Base-by-base conservation (phyloP, 2,797 vertebrate genomes). In the Threskiornis aethiopicus region DNA sequence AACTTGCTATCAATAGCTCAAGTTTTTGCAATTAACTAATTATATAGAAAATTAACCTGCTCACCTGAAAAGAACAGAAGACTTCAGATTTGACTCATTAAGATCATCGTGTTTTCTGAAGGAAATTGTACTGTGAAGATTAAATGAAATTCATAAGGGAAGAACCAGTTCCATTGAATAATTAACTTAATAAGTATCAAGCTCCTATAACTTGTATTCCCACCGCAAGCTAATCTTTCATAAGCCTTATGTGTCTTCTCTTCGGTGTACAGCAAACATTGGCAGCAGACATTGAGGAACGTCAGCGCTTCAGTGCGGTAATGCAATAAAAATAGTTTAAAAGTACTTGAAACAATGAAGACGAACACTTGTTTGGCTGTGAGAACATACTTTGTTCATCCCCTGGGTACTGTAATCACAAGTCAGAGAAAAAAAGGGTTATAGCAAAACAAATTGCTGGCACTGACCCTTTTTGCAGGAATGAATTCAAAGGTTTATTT, bases 31-130 rank as follows among this genome's bases (percentile, higher is more conserved):
- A 97, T 95, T 95, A 96, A 81, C 79, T 97, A 91, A 96, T 93
- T 96, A 79, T 6, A 42, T 59, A 95, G 90, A 90, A 96, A 96
- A 97, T 97, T 96, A 97, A 95, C 79, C 81, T 93, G 44, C 84
- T 89, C 90, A 95, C 76, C 82, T 94, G 88, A 94, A 31, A 55
- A 84, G 90, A 97, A 41, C n/a, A 81, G 69, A 92, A n/a, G 54
- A 79, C 55, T 95, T 82, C 89, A 91, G 86, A 84, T 90, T 76
- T 93, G 91, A 83, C 55, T 97, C 90, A 96, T 91, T 96, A 92
- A 46, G 5, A 90, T 87, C 71, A 76, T 84, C 8, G 12, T 87
- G 57, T 35, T 96, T 96, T 93, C 83, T 84, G 84, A 75, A 88
- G 67, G 86, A 94, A 96, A 87, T 73, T 49, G 93, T 70, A 69